phyloP scores from a whole-genome alignment of 2,113 vertebrate genomes.

The Okapia johnstoni region DNA sequence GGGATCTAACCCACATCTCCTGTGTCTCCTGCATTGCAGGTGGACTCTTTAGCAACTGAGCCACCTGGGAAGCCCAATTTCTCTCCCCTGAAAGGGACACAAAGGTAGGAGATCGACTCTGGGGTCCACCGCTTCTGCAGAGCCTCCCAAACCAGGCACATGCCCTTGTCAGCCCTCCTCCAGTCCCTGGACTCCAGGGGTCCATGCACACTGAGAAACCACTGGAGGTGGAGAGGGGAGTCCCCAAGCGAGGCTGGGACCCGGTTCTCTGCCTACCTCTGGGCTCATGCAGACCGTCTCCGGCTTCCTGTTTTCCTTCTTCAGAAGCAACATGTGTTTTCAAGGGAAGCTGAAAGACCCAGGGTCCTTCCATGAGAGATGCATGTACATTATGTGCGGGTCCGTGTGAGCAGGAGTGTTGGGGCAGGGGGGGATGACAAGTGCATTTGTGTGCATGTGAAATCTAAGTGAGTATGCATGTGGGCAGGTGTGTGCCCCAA shows the following conservation, averaged over 20 bases:
- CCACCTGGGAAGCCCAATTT: neutral
- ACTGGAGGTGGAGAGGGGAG: too few relatives aligned
- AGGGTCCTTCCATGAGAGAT: neutral
- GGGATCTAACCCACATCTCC: neutral
- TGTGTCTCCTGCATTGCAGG: neutral
- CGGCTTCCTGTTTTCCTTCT: neutral
- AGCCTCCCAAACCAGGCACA: neutral
- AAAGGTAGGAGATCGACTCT: neutral
- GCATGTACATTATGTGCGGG: accelerated
- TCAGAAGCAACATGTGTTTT: neutral
- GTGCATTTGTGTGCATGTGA: neutral
- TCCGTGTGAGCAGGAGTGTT: too few relatives aligned
- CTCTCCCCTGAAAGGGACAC: neutral
- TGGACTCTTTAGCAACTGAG: neutral
- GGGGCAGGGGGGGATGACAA: neutral
- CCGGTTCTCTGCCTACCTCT: neutral
- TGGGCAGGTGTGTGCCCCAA: neutral
- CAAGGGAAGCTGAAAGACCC: neutral
- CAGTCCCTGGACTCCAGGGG: neutral
- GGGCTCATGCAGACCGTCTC: neutral
- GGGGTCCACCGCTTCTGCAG: neutral
- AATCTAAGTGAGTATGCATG: too few relatives aligned
- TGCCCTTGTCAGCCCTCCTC: neutral
- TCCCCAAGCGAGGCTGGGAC: neutral
- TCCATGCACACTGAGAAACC: neutral